These are phyloP conservation scores for Cybosia mesomella DNA, from an alignment of 2,888 invertebrate species.

Conservation along the genomic window DNA sequence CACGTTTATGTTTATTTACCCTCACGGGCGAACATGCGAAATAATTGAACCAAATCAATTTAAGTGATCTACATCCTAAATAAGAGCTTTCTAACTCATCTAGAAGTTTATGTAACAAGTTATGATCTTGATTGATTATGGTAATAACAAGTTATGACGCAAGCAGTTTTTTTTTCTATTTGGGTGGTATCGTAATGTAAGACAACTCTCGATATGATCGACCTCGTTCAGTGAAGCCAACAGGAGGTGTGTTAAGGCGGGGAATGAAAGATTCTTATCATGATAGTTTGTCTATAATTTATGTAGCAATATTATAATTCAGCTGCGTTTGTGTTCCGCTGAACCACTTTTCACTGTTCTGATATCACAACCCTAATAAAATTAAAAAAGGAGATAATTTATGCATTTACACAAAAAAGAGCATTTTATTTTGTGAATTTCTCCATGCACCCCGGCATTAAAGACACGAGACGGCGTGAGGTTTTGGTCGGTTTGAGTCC, in stretches of 20 bases:
- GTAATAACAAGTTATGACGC: constrained; percentile 76
- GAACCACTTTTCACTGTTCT: constrained; percentile 45
- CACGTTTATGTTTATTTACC: constrained; percentile 44
- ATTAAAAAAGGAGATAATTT: neutral
- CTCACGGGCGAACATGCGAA: constrained; percentile 31
- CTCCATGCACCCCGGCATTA: too few relatives aligned
- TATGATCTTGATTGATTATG: constrained; percentile 82
- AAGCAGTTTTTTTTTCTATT: constrained; percentile 66
- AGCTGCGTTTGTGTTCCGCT: constrained; percentile 33
- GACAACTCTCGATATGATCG: constrained; percentile 65
- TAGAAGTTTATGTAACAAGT: constrained; percentile 72
- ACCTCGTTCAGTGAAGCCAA: constrained; percentile 66
- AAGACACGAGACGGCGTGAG: too few relatives aligned
- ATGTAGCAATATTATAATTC: constrained; percentile 36
- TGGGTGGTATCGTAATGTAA: constrained; percentile 65
- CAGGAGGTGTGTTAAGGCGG: constrained; percentile 63
- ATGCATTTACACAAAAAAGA: neutral
- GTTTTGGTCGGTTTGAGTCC: too few relatives aligned
- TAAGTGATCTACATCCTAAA: constrained; percentile 60
- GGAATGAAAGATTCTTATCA: constrained; percentile 68
- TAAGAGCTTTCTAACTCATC: constrained; percentile 72
- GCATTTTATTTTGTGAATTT: too few relatives aligned
- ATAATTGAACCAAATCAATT: constrained; percentile 46
- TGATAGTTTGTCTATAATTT: constrained; percentile 66
- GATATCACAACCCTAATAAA: constrained; percentile 19